These are phyloP conservation scores for Atta cephalotes DNA, from an alignment of 1,140 invertebrate species.

Conservation along the genomic window DNA sequence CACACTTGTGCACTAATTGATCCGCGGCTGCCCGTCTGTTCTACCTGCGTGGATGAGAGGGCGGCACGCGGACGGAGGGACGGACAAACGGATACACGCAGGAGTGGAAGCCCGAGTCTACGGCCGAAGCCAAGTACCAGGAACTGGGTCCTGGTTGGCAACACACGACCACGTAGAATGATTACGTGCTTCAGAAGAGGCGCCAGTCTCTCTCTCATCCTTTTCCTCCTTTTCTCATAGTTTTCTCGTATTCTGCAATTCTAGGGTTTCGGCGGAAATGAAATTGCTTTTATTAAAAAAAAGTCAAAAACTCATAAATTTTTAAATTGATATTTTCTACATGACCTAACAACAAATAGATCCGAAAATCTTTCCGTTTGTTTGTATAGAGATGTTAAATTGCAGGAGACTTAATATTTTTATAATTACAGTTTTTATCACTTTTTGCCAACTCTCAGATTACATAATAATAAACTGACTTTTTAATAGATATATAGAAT, in stretches of 20 bases:
- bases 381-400: neutral
- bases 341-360: neutral
- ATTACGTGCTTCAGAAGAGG: slow-evolving; percentile 35
- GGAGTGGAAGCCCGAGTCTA: slow-evolving; percentile 68
- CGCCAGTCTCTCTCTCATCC: slow-evolving; percentile 18
- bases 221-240: slow-evolving; percentile 7
- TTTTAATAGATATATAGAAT: slow-evolving; percentile 4
- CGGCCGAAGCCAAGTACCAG: slow-evolving; percentile 68
- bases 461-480: slow-evolving; percentile 9
- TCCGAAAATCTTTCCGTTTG: neutral
- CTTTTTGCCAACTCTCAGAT: neutral
- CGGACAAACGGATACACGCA: slow-evolving; percentile 64
- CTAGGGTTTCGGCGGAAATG: slow-evolving; percentile 29
- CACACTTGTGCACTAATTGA: slow-evolving; percentile 75
- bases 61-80: slow-evolving; percentile 71
- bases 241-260: slow-evolving; percentile 22
- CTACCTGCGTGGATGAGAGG: slow-evolving; percentile 76
- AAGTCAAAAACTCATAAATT: neutral
- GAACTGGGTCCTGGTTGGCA: slow-evolving; percentile 65
- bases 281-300: slow-evolving; percentile 25
- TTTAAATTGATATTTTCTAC: neutral
- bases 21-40: slow-evolving; percentile 71
- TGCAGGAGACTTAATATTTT: neutral
- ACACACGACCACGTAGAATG: slow-evolving; percentile 48
- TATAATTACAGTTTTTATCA: slow-evolving; percentile 20